Base-by-base conservation (phyloP, 1,140 invertebrate species). In the Lineus longissimus region DNA sequence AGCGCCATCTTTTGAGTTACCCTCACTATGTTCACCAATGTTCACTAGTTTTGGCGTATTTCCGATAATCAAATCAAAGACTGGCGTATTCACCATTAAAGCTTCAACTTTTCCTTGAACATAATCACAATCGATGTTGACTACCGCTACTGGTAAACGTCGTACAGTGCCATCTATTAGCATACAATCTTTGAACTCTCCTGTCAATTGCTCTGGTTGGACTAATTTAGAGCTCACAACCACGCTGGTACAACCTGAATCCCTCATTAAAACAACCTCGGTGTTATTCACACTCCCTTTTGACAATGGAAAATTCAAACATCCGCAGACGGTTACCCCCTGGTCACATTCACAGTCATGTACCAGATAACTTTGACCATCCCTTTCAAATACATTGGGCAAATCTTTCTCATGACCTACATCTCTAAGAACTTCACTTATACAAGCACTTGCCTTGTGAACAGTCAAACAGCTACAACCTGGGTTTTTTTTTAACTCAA, bases 101-200 rank as follows among this genome's bases (percentile, higher is more conserved):
- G 61, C 55, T 45, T 63, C 33, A 27, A 58, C 51, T 6, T 2
- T 17, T 6, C 55, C 61, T 41, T 22, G 6, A 29, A 31, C 59
- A 58, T 57, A 63, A 15, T 54, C 54, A 2, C 54, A 59, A 13
- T 63, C 61, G 19, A 63, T 41, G n/a, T 40, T n/a, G 6, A 63
- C 40, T 19, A n/a, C 36, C 19, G 55, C 61, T 13, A 63, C 40
- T 2, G 54, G 54, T 31, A 47, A 22, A 22, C 56, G 6, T n/a
- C 41, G 36, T 23, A 56, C 27, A 4, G 51, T 57, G 9, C 61
- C 61, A 36, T 63, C 47, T 17, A 60, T 47, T 6, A 64, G 27
- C 30, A 60, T 22, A 30, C 56, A 60, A 1, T 25, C n/a, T 22
- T 25, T 15, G 19, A 17, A n/a, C 19, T 43, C 29, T 9, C 6